phyloP scores from a whole-genome alignment of 2,888 invertebrate genomes.

The Caenorhabditis afra region DNA sequence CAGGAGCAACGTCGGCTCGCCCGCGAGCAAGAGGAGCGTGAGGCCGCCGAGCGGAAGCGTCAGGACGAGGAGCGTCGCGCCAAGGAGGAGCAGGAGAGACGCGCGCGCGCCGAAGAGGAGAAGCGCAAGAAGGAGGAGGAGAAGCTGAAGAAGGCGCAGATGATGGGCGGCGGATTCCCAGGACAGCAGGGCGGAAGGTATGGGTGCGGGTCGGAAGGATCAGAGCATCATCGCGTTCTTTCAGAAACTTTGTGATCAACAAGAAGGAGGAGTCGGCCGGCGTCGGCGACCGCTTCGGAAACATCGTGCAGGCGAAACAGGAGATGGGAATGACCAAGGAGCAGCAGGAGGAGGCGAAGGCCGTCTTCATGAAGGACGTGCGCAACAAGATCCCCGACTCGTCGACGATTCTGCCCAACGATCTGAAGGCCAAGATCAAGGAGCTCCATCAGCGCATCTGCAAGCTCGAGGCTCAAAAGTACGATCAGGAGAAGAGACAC shows the following conservation, averaged over 20 bases:
- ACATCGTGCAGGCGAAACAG: constrained; percentile 91
- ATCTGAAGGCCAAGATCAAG: constrained; percentile 78
- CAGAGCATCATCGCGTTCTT: constrained; percentile 23
- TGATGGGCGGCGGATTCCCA: constrained; percentile 56
- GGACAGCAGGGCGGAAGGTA: constrained; percentile 57
- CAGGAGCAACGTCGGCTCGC: constrained; percentile 78
- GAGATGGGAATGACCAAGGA: constrained; percentile 99
- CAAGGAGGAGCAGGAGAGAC: constrained; percentile 74
- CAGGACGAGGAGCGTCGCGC: constrained; percentile 76
- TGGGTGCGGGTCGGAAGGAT: neutral
- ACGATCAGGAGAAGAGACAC: constrained; percentile 80
- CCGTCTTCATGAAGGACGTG: constrained; percentile 58
- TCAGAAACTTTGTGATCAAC: constrained; percentile 70
- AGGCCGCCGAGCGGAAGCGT: constrained; percentile 73
- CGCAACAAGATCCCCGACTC: constrained; percentile 57
- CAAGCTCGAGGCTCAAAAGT: constrained; percentile 79
- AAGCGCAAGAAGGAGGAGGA: constrained; percentile 77
- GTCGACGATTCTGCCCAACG: constrained; percentile 61
- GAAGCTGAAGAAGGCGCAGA: constrained; percentile 71
- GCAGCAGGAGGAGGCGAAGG: constrained; percentile 97
- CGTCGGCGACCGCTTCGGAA: constrained; percentile 82
- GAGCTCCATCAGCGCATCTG: constrained; percentile 79
- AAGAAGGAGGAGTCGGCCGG: constrained; percentile 77
- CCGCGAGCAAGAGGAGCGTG: constrained; percentile 78
- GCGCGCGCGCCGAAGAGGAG: constrained; percentile 75